Conservation (phyloP, 2,113 vertebrate species). For the Calidris pugnax region DNA sequence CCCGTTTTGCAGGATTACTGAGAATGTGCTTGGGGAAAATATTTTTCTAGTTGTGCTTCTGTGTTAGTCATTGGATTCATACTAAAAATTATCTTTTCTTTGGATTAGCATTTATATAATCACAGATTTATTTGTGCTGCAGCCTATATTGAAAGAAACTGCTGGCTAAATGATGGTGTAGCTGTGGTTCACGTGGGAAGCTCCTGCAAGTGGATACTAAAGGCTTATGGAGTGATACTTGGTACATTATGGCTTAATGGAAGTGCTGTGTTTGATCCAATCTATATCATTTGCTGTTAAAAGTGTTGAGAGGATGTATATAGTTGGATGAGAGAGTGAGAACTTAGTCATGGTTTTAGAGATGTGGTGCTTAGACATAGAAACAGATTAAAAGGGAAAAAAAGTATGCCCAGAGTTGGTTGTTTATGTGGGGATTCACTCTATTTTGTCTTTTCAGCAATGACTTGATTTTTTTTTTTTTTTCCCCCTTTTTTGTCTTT, state of each 20-base stretch:
- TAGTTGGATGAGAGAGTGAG: background rate
- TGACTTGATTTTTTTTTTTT: background rate
- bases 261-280: background rate
- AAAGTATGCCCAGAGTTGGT: background rate
- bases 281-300: background rate
- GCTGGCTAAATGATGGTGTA: background rate
- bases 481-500: too few relatives aligned
- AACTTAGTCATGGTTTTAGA: background rate
- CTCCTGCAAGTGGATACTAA: background rate
- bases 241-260: background rate
- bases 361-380: background rate
- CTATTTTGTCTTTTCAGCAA: background rate
- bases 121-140: background rate
- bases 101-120: background rate
- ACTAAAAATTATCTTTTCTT: background rate
- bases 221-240: background rate
- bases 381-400: background rate
- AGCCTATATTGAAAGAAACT: background rate
- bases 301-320: accelerated
- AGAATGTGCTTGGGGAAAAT: background rate
- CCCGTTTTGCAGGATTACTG: accelerated
- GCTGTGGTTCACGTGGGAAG: background rate
- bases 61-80: background rate
- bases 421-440: background rate
- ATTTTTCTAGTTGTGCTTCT: background rate